Base-by-base conservation (phyloP, 2,888 invertebrate genomes). In the Hermaeophaga mercurialis region DNA sequence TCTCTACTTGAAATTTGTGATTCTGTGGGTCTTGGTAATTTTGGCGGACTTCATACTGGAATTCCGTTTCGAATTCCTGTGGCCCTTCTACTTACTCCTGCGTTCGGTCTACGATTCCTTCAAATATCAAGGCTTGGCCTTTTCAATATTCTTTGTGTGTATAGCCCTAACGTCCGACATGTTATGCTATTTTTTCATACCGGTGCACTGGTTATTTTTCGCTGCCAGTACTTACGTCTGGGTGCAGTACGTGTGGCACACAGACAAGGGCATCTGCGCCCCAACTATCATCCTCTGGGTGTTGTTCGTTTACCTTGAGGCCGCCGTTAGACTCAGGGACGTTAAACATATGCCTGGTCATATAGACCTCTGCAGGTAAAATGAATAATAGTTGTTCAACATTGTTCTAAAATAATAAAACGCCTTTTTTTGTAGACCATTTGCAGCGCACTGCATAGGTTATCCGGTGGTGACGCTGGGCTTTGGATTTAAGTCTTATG, bases 161-260 rank as follows among this genome's bases (percentile, higher is more conserved):
- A 91, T 98, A 78, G 96, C 96, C 68, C 87, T 97, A 71, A 96
- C 96, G 66, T 96, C 97, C 71, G 98, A 98, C 81, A 90, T 98
- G 87, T 90, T 98, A 80, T 98, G 96, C 84, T 96, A 94, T 82
- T 93, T 98, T 82, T 96, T 97, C 82, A 95, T 99, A 83, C 98
- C 98, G 67, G 90, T 96, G 70, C 94, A 96, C 79, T 96, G 96
- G 90, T 85, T 96, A 77, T 95, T 97, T 80, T 96, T 98, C 79
- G 92, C 94, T 62, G 97, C 97, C 73, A 96, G 96, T 81, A 96
- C 96, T 73, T 98, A 97, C 80, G 96, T 98, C 64, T 98, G 96
- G 96, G 93, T 97, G 74, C 96, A 97, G 80, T 96, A 94, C 79
- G 93, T 96, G 65, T 97, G 96, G 96, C 94, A 94, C 80, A 94